phyloP scores from a whole-genome alignment of 2,888 invertebrate genomes.

The Capitulum mitella region DNA sequence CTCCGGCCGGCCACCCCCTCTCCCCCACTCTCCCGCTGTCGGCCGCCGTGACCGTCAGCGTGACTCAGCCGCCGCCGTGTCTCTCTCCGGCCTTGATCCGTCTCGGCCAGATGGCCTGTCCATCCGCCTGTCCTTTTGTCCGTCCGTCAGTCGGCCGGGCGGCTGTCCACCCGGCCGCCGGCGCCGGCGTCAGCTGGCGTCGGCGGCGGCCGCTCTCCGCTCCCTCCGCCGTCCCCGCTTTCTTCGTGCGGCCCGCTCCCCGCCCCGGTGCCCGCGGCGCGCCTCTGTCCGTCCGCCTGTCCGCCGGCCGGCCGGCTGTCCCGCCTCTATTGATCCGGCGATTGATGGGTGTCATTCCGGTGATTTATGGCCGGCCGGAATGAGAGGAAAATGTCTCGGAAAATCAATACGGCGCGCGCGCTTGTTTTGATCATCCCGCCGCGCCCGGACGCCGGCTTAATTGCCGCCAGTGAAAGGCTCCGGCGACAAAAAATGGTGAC shows the following conservation, averaged over 20 bases:
- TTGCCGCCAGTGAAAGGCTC: slow-evolving; percentile 6
- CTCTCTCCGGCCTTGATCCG: neutral
- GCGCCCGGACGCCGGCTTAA: slow-evolving; percentile 4
- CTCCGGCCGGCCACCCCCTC: too few species aligned
- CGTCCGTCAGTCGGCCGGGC: neutral
- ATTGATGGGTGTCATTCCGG: slow-evolving; percentile 19
- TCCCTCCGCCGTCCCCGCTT: neutral
- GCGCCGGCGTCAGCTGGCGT: too few species aligned
- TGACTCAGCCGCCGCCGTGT: neutral
- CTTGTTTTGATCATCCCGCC: slow-evolving; percentile 8
- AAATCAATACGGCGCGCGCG: slow-evolving; percentile 11
- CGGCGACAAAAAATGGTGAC: slow-evolving; percentile 20
- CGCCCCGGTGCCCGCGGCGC: neutral
- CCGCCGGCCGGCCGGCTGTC: neutral
- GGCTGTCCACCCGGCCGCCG: neutral
- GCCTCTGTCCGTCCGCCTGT: neutral
- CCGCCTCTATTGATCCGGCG: slow-evolving; percentile 8
- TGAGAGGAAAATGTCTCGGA: slow-evolving; percentile 22
- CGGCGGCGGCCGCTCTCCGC: too few species aligned
- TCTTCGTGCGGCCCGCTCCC: neutral
- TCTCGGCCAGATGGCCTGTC: neutral
- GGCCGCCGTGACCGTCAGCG: neutral
- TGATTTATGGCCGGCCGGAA: neutral
- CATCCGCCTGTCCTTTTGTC: slow-evolving; percentile 25
- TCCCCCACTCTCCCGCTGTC: neutral